Conservation (phyloP, 2,888 invertebrate species). For the Zygothrica quintamaculata region DNA sequence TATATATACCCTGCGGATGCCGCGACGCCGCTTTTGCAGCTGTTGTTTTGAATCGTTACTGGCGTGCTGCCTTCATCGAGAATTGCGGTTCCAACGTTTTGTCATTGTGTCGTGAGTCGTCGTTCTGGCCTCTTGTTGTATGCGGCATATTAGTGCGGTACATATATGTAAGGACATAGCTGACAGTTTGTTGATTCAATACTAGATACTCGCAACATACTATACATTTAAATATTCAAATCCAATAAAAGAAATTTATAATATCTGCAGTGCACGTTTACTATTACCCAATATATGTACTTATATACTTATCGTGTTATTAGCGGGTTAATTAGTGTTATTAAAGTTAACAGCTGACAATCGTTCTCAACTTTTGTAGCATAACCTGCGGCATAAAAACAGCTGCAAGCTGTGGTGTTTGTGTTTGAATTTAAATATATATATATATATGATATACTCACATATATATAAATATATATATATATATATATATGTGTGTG, state of each 20-base stretch:
- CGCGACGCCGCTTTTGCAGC: slow-evolving; percentile 56
- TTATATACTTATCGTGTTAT: not conserved
- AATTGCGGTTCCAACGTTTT: slow-evolving; percentile 25
- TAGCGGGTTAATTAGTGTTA: slow-evolving; percentile 7
- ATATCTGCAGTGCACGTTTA: slow-evolving; percentile 4
- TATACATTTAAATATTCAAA: not conserved
- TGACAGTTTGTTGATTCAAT: slow-evolving; percentile 44
- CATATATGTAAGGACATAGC: slow-evolving; percentile 27
- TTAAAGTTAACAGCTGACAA: slow-evolving; percentile 45
- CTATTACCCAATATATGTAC: slow-evolving; percentile 13
- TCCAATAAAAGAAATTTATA: slow-evolving; percentile 8
- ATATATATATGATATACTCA: no score
- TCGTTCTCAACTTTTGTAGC: slow-evolving; percentile 26
- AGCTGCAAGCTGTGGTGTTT: slow-evolving; percentile 47
- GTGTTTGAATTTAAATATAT: slow-evolving; percentile 23
- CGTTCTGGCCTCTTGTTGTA: slow-evolving; percentile 54
- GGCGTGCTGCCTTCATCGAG: slow-evolving; percentile 30
- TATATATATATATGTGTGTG: no score
- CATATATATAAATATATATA: no score
- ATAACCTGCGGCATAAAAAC: slow-evolving; percentile 58
- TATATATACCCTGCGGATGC: slow-evolving; percentile 54
- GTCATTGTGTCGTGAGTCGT: slow-evolving; percentile 71
- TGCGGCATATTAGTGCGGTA: slow-evolving; percentile 47
- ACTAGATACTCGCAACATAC: slow-evolving; percentile 39
- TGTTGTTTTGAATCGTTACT: slow-evolving; percentile 60